Conservation (phyloP, 2,797 vertebrate genomes). For the Gila robusta region DNA sequence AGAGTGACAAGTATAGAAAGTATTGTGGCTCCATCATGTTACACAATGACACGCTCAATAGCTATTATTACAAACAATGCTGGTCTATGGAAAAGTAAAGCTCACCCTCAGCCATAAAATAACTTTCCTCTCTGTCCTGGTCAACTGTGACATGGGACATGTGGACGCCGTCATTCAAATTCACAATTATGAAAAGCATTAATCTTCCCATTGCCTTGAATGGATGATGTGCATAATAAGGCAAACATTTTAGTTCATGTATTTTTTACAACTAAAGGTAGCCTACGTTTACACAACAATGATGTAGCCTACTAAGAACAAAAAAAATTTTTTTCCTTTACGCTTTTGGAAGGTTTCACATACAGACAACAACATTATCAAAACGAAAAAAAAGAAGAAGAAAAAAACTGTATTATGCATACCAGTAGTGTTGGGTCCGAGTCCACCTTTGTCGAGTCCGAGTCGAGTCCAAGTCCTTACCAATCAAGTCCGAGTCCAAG, state of each 20-base stretch:
- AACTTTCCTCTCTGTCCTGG: not conserved
- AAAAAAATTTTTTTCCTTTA: not conserved
- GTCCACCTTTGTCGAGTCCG: no score
- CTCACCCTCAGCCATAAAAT: not conserved
- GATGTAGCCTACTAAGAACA: not conserved
- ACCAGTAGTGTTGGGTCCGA: not conserved
- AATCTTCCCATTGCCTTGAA: not conserved
- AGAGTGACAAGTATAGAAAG: constrained; percentile 1
- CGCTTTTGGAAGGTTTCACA: not conserved
- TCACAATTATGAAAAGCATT: not conserved
- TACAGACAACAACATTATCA: not conserved
- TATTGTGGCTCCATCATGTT: constrained; percentile 21
- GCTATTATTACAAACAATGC: constrained; percentile 44
- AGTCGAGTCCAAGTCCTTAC: no score
- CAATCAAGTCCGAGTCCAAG: no score
- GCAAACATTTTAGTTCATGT: no score
- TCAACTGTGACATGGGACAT: not conserved
- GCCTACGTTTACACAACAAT: not conserved
- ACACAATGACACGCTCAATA: constrained; percentile 28
- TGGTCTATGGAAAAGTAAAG: constrained; percentile 37
- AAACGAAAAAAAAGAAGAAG: not conserved
- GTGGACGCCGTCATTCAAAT: not conserved
- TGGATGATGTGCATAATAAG: no score
- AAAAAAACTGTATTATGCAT: not conserved
- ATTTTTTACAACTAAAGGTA: not conserved